A percentile compares a stretch with the other conserved stretches of the same genome.
Evolutionary conservation across 2,113 vertebrate genomes (phyloP).

Genomic region (Pelvicachromis taeniatus): DNA sequence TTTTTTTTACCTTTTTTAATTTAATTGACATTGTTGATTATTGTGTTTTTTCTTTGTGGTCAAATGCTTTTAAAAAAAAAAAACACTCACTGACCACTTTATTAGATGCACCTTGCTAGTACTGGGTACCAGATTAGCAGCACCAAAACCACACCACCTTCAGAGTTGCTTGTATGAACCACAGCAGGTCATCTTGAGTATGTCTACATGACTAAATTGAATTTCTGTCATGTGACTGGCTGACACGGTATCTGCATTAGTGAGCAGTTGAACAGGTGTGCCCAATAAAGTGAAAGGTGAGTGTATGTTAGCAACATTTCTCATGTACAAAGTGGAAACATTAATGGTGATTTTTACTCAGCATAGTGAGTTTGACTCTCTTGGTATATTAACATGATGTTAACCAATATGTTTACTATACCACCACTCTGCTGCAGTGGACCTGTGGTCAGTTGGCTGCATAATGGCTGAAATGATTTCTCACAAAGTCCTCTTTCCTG

Average conservation of each 20-base stretch:
- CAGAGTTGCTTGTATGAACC: neutral
- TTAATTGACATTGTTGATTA: neutral
- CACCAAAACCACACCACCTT: neutral
- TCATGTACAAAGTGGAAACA: neutral
- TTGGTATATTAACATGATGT: neutral
- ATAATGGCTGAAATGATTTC: constrained; percentile 90
- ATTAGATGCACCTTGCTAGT: neutral
- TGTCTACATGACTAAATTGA: neutral
- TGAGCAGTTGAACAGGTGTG: neutral
- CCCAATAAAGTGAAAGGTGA: neutral
- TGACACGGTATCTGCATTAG: neutral
- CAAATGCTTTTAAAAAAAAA: neutral
- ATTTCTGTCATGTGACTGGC: neutral
- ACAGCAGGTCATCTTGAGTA: neutral
- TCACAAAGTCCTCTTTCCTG: constrained; percentile 87
- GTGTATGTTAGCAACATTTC: neutral
- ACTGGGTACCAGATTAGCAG: neutral
- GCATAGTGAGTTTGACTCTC: neutral
- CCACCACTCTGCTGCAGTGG: constrained; percentile 72
- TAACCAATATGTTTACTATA: neutral
- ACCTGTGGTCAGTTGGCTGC: constrained; percentile 88
- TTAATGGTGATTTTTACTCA: accelerated
- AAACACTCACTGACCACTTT: neutral
- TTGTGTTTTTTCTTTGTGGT: neutral
- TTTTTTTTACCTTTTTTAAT: neutral